Evolutionary conservation across 1,140 invertebrate species (phyloP).

Genomic region (Drosophila bipectinata): DNA sequence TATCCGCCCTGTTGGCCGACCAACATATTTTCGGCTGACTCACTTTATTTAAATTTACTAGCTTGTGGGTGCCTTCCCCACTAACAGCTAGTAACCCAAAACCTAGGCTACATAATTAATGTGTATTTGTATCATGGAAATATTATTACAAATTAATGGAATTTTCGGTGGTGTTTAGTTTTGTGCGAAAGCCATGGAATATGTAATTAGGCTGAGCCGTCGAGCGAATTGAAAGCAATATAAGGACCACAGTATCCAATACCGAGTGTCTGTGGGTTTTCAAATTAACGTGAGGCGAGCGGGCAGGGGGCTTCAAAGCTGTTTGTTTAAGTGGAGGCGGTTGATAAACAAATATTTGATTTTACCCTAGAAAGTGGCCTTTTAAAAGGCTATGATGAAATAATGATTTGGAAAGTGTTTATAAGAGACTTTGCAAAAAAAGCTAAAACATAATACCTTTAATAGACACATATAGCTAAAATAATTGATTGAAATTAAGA

Average conservation of each 20-base stretch:
- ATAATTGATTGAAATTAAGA: neutral
- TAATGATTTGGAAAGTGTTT: no score
- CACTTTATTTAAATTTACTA: slow-evolving; percentile 30
- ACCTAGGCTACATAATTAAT: slow-evolving; percentile 42
- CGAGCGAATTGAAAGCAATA: slow-evolving; percentile 52
- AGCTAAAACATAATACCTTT: no score
- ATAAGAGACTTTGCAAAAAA: no score
- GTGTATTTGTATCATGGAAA: slow-evolving; percentile 48
- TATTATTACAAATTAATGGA: slow-evolving; percentile 73
- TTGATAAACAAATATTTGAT: slow-evolving; percentile 40
- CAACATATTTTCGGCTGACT: slow-evolving; percentile 34
- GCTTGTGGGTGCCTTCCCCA: neutral
- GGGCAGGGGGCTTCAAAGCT: slow-evolving; percentile 9
- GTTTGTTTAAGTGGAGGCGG: slow-evolving; percentile 26
- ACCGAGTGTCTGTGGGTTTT: neutral
- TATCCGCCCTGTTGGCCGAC: slow-evolving; percentile 23
- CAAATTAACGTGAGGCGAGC: neutral
- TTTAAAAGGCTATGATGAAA: slow-evolving; percentile 5
- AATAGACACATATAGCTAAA: neutral
- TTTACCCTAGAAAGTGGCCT: slow-evolving; percentile 14
- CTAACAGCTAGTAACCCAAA: neutral
- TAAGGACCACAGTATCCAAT: slow-evolving; percentile 4
- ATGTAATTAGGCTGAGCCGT: slow-evolving; percentile 63
- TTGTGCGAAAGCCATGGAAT: slow-evolving; percentile 64
- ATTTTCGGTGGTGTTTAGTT: slow-evolving; percentile 61